Base-by-base conservation (phyloP, 2,797 vertebrate species). In the Perdix hodgsoniae region DNA sequence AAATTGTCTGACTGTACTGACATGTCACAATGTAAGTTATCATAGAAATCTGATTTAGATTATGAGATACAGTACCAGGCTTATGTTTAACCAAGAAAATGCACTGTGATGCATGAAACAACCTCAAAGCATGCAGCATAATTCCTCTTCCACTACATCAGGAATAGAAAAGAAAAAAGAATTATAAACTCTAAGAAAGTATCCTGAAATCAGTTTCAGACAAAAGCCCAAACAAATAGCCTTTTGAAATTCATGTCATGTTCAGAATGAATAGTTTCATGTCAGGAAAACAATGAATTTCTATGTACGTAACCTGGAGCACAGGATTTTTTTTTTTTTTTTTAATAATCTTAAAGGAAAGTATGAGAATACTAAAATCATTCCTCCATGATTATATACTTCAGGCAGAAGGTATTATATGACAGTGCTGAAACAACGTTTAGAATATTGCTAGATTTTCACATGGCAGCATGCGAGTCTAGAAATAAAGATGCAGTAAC, bases 401-500 rank as follows among this genome's bases (percentile, higher is more conserved):
- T 37, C 63, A 24, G 18, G 54, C 4, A 47, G 52, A 49, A 60
- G 4, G 15, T 52, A 17, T 22, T 72, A 49, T 9, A 16, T 9
- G 39, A 12, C 50, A 50, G 9, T 73, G 13, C 17, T 72, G 60
- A 33, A 95, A 95, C 9, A 6, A 86, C 61, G 76, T 47, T 82
- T 70, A 84, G 60, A 92, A 61, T 71, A 69, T 11, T 83, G 52
- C 45, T 80, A 8, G 17, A 29, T 72, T 83, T 93, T 49, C 54
- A 88, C 40, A 44, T 15, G 39, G 47, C 65, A 89, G 37, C 26
- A 42, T n/a, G 6, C 23, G 23, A 91, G 26, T 60, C 66, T 76
- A 83, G 82, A 93, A 96, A 87, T 57, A 88, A 91, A 60, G 91
- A 83, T 35, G 75, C 42, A 11, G 0, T 42, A 76, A 83, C 23